Evolutionary conservation across 2,888 invertebrate genomes (phyloP), one percentile per base, ranked within the genome.

Genomic region (Drepana falcataria): DNA sequence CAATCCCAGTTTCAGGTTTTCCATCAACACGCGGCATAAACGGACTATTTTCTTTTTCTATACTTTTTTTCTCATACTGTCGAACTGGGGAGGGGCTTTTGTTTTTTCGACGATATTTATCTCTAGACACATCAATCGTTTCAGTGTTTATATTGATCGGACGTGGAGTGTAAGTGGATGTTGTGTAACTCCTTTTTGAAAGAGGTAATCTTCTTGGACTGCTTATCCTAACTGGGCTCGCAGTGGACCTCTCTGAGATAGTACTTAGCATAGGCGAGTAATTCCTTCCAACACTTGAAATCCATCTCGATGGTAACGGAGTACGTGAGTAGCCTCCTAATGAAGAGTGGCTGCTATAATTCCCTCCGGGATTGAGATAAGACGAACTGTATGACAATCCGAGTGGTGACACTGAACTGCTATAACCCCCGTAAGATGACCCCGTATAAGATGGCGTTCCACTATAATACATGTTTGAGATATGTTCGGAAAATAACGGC

Each of bases 121-220:
- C 92, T 60, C 93, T 93, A 0, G 96, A 95, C 0, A 97, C 96
- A 78, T 97, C 96, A 64, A 97, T 97, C 75, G 96, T 96, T 40
- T 96, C 95, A 2, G 96, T 96, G 79, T 96, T 96, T 60, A 96
- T 95, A 64, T 94, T 93, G 52, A 95, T 93, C 1, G 96, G 95
- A 53, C 94, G 93, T 2, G 93, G 85, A 48, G 83, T 84, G 63
- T 88, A 78, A 72, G 79, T 69, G 65, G 84, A 65, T 79, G 93
- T 64, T 70, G 87, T 64, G 79, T 88, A 77, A 53, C 65, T 76
- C 92, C 85, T 80, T 87, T 92, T 60, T 83, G 93, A 52, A 88
- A 93, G 71, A 77, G 92, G 82, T 54, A 83, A 70, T 61, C 90
- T 79, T 61, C 91, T 77, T 2, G 91, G 91, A 58, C 91, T 91